Base-by-base conservation (phyloP, 2,888 invertebrate genomes). In the Bellardia bayeri region DNA sequence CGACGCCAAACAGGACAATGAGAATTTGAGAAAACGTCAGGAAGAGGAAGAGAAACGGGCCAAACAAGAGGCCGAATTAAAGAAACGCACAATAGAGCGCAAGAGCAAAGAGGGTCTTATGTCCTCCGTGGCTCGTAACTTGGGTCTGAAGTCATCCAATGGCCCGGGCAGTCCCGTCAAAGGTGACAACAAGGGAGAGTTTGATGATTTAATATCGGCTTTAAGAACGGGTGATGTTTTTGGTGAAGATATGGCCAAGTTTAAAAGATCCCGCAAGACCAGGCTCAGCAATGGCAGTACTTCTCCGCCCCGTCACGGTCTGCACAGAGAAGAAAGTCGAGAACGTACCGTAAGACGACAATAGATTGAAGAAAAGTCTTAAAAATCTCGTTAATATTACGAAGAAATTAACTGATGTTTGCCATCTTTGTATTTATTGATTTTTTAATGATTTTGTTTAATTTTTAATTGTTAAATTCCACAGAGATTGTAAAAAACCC, bases 131-230 rank as follows among this genome's bases (percentile, higher is more conserved):
- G 96, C 96, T 68, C 95, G 96, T 89, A 96, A 96, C 30, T 94
- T 97, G 81, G 96, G 95, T 85, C 93, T 96, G 76, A 97, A 96
- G 90, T 94, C 93, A 0, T 91, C 93, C 16, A 94, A 94, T 40
- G 90, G 90, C 30, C 88, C 89, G 37, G 90, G 89, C 4, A 89
- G 90, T 23, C 90, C 96, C 71, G 95, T 95, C 85, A 96, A 96
- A 90, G 89, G 91, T 42, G 90, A 90, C 61, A 93, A 92, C 78
- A 96, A 98, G 91, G 98, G 98, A 9, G 99, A 99, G 94, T 99
- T 99, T 93, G 99, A 99, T 92, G 99, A 99, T 94, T 95, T 99
- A 90, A 99, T 99, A 92, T 98, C 98, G 0, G 99, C 99, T 0
- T 93, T 99, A 75, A 94, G 98, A 85, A 98, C 99, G 0, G 99